Percentiles rank a stretch among this genome's conserved stretches.
Conservation (phyloP, 2,888 invertebrate genomes). For the Drymonia ruficornis region DNA sequence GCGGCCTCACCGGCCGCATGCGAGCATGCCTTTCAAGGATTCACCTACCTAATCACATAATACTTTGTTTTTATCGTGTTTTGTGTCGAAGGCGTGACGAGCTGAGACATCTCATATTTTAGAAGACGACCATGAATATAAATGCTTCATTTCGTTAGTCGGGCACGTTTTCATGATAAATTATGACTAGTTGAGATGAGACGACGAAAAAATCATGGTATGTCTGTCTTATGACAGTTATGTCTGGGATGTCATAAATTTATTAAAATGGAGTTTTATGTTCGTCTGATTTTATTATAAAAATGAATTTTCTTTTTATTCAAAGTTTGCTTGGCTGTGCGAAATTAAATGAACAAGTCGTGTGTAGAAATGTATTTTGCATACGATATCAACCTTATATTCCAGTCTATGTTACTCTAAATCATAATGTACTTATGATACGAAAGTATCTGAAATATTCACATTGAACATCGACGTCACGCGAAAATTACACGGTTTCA, state of each 20-base stretch:
- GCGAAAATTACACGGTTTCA: neutral
- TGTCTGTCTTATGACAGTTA: slow-evolving; percentile 23
- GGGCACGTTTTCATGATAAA: slow-evolving; percentile 51
- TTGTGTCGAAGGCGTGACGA: slow-evolving; percentile 36
- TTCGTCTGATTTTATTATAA: slow-evolving; percentile 17
- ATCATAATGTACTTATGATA: neutral
- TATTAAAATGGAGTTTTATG: slow-evolving; percentile 16
- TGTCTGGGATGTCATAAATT: slow-evolving; percentile 35
- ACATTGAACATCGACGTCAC: too few species aligned
- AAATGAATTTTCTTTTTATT: slow-evolving; percentile 20
- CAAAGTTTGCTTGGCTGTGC: slow-evolving; percentile 3
- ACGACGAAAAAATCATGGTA: slow-evolving; percentile 33
- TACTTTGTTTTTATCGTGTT: slow-evolving; percentile 30
- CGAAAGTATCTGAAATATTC: too few species aligned
- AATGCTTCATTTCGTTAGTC: slow-evolving; percentile 53
- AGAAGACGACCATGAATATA: slow-evolving; percentile 57
- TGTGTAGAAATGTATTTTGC: neutral
- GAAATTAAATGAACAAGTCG: neutral
- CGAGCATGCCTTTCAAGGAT: slow-evolving; percentile 32
- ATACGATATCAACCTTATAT: neutral
- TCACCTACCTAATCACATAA: slow-evolving; percentile 24
- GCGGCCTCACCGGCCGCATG: slow-evolving; percentile 42
- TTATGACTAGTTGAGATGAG: slow-evolving; percentile 50
- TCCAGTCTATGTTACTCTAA: neutral
- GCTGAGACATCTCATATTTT: slow-evolving; percentile 46